Evolutionary conservation across 2,797 vertebrate species (phyloP), one percentile per base, ranked within the genome.

Genomic region (Euthynnus affinis): DNA sequence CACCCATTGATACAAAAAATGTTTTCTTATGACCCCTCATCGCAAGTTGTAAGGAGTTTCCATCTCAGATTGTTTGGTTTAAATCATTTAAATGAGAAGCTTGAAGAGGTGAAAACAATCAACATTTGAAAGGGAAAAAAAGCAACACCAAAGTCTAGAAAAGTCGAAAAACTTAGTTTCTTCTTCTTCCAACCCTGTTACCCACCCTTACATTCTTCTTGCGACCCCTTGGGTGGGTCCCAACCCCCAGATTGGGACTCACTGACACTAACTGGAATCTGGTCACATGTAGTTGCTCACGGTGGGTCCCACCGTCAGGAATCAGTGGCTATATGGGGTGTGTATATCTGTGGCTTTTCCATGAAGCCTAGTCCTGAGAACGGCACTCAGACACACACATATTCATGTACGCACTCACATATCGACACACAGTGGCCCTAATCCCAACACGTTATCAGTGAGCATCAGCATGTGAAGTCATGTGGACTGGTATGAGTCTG

Each of bases 401-500:
- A 71, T 65, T 44, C 60, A 58, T 51, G 25, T 15, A 51, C 22
- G 46, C 58, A 10, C 69, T 61, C 70, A 23, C 53, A 69, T 70
- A 62, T 68, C 23, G 32, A 87, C 83, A 80, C 76, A 62, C 74
- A 18, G 52, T 55, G 71, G 52, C 78, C 77, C 85, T 92, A 90
- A 92, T 92, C 88, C 89, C 29, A 13, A 68, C 34, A 80, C n/a
- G 77, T 92, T 93, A 93, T 94, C 91, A 81, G 83, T 15, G 61
- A 77, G 71, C 91, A 93, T 94, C 92, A 89, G 90, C 5, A 78
- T 91, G 92, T 89, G 90, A 92, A 94, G 91, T 94, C 92, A 94
- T 93, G 91, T 93, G 92, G 89, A 94, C 90, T 52, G 91, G 92
- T 88, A 94, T 94, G 93, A 90, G 87, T 89, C 91, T 80, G 83